Evolutionary conservation across 2,113 vertebrate genomes (phyloP).

Genomic region (Maccullochella peelii): DNA sequence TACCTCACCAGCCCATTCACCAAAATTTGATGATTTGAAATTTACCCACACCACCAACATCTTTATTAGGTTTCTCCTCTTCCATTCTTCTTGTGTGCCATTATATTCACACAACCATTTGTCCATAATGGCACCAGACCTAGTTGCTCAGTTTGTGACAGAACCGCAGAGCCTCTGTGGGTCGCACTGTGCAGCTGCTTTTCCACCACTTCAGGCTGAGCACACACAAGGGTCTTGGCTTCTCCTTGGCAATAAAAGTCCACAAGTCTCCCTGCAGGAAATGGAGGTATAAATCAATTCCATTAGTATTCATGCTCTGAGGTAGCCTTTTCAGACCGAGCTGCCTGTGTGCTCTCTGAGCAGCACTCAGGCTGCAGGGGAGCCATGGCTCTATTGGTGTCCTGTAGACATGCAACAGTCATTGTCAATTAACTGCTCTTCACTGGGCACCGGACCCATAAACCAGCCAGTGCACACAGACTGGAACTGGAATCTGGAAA

Average conservation of each 20-base stretch:
- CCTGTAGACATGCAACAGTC: constrained; percentile 74
- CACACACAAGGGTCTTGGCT: constrained; percentile 49
- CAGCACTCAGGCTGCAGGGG: constrained; percentile 72
- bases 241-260: constrained; percentile 60
- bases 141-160: constrained; percentile 12
- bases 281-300: constrained; percentile 77
- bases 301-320: constrained; percentile 78
- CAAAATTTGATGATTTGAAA: background rate
- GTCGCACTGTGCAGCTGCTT: constrained; percentile 27
- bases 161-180: constrained; percentile 12
- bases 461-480: constrained; percentile 2
- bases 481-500: constrained; percentile 7
- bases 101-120: constrained; percentile 3
- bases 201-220: constrained; percentile 56
- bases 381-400: constrained; percentile 57
- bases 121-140: constrained; percentile 15
- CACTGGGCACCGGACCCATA: constrained; percentile 33
- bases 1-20: background rate
- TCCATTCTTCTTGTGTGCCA: background rate
- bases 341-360: constrained; percentile 69
- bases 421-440: constrained; percentile 77
- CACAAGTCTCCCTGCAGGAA: constrained; percentile 67
- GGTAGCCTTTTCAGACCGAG: constrained; percentile 69
- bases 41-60: background rate
- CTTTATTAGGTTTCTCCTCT: background rate